These are phyloP conservation scores for Heliocidaris erythrogramma DNA, from an alignment of 35 echinoderm and acorn worm genomes.

Conservation along the genomic window DNA sequence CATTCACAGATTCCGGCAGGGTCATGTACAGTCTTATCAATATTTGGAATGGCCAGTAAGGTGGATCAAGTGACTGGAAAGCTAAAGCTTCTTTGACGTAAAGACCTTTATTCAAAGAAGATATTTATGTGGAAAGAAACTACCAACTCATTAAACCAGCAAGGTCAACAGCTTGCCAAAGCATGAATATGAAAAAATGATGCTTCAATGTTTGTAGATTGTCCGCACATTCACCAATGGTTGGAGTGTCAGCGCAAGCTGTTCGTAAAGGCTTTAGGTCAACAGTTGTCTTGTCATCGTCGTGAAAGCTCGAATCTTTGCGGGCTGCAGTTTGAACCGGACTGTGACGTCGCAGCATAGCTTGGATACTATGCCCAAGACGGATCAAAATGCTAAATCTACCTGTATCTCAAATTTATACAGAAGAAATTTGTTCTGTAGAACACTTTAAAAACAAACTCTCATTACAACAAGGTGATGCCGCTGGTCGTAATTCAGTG, in stretches of 20 bases:
- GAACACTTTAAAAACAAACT: too few species aligned
- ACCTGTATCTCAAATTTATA: too few species aligned
- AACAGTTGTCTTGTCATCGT: too few species aligned
- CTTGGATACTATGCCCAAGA: background rate
- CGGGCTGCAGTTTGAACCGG: too few species aligned
- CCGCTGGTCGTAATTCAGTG: too few species aligned
- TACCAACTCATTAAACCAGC: background rate
- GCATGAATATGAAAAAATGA: background rate
- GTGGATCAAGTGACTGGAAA: constrained; percentile 37
- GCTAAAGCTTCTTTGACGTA: constrained; percentile 33
- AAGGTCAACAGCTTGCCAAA: background rate
- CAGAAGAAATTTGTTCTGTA: too few species aligned
- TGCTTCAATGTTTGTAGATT: background rate
- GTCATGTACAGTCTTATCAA: constrained; percentile 34
- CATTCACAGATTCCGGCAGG: constrained; percentile 36
- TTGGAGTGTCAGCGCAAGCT: background rate
- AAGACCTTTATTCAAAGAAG: background rate
- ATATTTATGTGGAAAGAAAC: constrained; percentile 6
- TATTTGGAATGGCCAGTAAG: constrained; percentile 43
- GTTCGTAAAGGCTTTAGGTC: background rate
- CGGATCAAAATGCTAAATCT: background rate
- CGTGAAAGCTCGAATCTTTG: too few species aligned
- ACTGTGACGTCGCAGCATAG: background rate
- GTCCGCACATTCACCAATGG: background rate
- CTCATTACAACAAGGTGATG: too few species aligned